Conservation (phyloP, 2,797 vertebrate genomes). For the Pipistrellus nathusii region DNA sequence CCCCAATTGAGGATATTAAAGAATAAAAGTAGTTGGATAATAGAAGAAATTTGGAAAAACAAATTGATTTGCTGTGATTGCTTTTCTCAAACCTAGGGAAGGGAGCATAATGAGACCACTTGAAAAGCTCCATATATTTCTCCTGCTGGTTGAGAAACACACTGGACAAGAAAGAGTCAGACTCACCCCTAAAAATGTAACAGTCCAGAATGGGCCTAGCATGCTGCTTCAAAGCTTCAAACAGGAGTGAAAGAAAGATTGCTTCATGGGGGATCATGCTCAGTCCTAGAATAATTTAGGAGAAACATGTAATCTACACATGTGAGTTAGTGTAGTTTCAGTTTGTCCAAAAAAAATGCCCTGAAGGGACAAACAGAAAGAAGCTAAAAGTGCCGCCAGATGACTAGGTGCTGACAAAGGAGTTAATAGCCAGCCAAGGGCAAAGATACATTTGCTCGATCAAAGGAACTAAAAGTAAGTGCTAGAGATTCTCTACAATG, state of each 20-base stretch:
- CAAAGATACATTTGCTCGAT: neutral
- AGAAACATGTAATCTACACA: neutral
- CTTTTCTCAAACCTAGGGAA: neutral
- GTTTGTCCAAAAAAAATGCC: neutral
- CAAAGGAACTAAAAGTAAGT: neutral
- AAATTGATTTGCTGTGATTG: neutral
- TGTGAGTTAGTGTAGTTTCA: neutral
- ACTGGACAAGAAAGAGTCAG: neutral
- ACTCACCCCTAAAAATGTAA: neutral
- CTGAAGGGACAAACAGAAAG: neutral
- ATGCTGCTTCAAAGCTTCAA: constrained; percentile 4
- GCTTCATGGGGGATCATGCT: neutral
- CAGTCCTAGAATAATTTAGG: neutral
- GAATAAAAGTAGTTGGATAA: neutral
- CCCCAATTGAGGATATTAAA: constrained; percentile 36
- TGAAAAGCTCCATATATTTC: neutral
- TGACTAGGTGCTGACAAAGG: neutral
- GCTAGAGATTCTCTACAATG: neutral
- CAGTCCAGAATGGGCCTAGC: neutral
- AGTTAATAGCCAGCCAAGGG: neutral
- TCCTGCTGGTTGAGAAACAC: constrained; percentile 12
- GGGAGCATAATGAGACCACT: neutral
- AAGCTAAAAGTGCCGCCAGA: neutral
- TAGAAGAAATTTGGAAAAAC: neutral
- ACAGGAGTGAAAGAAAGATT: neutral